These are phyloP conservation scores for Telmatochromis sp. DNA, from an alignment of 2,113 vertebrate species.

Conservation along the genomic window DNA sequence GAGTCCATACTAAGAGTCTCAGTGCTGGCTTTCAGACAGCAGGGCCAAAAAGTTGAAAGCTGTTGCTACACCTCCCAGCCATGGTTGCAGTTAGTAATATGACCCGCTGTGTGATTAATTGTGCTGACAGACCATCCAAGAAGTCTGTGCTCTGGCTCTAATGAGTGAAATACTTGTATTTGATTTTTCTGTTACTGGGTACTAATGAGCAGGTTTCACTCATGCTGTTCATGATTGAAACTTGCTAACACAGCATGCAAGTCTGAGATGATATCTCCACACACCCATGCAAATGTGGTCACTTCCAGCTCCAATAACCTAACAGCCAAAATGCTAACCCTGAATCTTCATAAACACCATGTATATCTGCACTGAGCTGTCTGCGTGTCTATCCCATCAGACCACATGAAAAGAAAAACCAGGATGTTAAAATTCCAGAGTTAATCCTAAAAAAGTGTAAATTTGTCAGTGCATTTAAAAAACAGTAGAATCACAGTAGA, in stretches of 20 bases:
- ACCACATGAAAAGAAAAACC: not conserved
- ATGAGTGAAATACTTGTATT: not conserved
- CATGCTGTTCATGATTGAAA: not conserved
- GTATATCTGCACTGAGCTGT: not conserved
- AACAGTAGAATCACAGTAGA: not conserved
- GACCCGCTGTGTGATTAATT: not conserved
- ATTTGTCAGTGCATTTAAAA: not conserved
- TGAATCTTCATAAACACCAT: not conserved
- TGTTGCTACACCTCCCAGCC: not conserved
- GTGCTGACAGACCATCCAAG: not conserved
- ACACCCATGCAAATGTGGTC: not conserved
- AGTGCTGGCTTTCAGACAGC: not conserved
- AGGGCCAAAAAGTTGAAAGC: not conserved
- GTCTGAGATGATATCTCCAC: not conserved
- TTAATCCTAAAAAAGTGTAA: not conserved
- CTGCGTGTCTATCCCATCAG: not conserved
- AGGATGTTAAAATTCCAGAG: not conserved
- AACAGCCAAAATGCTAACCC: not conserved
- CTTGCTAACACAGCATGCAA: not conserved
- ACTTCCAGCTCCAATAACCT: not conserved
- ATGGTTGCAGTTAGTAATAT: not conserved
- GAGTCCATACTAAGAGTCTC: not conserved
- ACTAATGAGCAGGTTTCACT: not conserved
- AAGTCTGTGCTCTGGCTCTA: not conserved
- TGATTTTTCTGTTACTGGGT: not conserved